These are phyloP conservation scores for Gadopsis bispinosus DNA, from an alignment of 2,797 vertebrate species.

Conservation along the genomic window DNA sequence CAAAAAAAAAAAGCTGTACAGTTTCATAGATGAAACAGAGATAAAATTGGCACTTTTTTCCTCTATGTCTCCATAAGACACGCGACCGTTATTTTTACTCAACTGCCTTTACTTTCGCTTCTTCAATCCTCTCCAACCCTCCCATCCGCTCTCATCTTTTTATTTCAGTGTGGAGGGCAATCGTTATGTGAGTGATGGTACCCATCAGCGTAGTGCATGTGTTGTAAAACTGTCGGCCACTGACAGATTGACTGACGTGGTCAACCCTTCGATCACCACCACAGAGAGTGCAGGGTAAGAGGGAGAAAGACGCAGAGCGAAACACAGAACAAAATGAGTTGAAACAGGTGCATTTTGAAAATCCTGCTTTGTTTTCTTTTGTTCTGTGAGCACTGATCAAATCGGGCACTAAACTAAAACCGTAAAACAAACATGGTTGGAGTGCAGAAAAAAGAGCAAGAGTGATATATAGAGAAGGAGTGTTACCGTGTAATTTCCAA, in stretches of 20 bases:
- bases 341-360: conserved; percentile 64
- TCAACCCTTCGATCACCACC: conserved; percentile 82
- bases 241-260: conserved; percentile 87
- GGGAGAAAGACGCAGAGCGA: conserved; percentile 23
- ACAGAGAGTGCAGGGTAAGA: conserved; percentile 27
- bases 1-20: conserved; percentile 5
- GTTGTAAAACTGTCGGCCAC: conserved; percentile 88
- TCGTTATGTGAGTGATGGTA: conserved; percentile 84
- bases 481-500: conserved; percentile 76
- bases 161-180: conserved; percentile 69
- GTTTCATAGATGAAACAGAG: conserved; percentile 48
- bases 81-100: conserved; percentile 47
- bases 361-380: conserved; percentile 41
- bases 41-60: conserved; percentile 41
- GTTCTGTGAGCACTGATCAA: conserved; percentile 60
- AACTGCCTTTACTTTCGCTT: conserved; percentile 38
- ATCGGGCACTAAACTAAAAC: conserved; percentile 60
- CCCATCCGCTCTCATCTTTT: conserved; percentile 74
- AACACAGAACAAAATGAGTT: conserved; percentile 14
- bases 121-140: conserved; percentile 64
- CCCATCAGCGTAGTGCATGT: conserved; percentile 87
- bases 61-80: conserved; percentile 54
- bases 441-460: conserved; percentile 44
- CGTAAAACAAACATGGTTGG: conserved; percentile 64
- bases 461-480: conserved; percentile 59